These are phyloP conservation scores for Aurelia coerulea DNA, from an alignment of 30 jellyfish, hydroid and myxozoan species.

Conservation along the genomic window DNA sequence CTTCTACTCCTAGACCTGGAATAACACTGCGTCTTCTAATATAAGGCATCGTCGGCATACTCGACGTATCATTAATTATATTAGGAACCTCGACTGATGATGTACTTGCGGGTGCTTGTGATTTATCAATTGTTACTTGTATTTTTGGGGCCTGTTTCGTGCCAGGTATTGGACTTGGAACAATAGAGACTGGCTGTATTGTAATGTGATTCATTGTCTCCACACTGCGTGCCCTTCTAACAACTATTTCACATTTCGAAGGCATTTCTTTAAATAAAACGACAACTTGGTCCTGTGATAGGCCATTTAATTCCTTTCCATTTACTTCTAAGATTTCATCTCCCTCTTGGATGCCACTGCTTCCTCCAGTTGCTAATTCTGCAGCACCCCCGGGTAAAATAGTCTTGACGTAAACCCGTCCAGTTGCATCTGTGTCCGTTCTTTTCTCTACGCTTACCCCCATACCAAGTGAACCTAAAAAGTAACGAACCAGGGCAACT, in stretches of 20 bases:
- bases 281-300: constrained; percentile 76
- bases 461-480: constrained; percentile 92
- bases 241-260: constrained; percentile 58
- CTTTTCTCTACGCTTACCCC: constrained; percentile 77
- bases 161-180: constrained; percentile 29
- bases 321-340: constrained; percentile 83
- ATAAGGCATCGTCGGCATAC: constrained; percentile 64
- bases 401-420: constrained; percentile 86
- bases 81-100: constrained; percentile 82
- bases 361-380: constrained; percentile 84
- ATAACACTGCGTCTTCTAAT: constrained; percentile 87
- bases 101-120: constrained; percentile 43
- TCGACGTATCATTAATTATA: constrained; percentile 49
- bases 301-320: constrained; percentile 68
- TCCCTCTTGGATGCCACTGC: constrained; percentile 90
- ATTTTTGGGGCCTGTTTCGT: constrained; percentile 10
- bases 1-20: constrained; percentile 67
- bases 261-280: constrained; percentile 84
- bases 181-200: constrained; percentile 61
- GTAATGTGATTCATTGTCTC: constrained; percentile 40
- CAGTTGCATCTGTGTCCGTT: constrained; percentile 61
- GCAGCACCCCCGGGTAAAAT: constrained; percentile 91
- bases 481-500: background rate
- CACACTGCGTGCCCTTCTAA: constrained; percentile 32
- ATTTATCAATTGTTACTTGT: constrained; percentile 60